phyloP scores from a whole-genome alignment of 2,888 invertebrate species.

The Phragmatobia fuliginosa region DNA sequence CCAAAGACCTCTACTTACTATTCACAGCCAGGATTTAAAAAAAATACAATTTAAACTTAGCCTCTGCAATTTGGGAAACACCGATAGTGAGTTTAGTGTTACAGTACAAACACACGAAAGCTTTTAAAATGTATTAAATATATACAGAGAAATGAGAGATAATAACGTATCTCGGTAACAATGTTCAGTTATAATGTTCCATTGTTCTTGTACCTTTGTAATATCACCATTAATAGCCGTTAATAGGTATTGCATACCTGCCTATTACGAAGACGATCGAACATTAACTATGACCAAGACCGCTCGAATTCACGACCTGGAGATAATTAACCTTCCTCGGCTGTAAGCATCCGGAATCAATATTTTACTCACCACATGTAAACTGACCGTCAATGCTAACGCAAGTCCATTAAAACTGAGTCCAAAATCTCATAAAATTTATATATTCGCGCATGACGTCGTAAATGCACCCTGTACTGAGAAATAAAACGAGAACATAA shows the following conservation, averaged over 20 bases:
- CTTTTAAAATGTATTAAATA: conserved; percentile 28
- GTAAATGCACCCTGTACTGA: conserved; percentile 73
- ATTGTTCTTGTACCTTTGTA: conserved; percentile 48
- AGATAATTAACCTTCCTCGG: conserved; percentile 54
- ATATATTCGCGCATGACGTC: conserved; percentile 75
- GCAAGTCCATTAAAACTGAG: conserved; percentile 71
- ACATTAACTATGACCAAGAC: conserved; percentile 57
- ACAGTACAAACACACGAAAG: conserved; percentile 21
- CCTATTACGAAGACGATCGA: conserved; percentile 26
- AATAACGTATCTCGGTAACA: conserved; percentile 30
- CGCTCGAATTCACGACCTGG: conserved; percentile 50
- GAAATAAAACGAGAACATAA: conserved; percentile 72
- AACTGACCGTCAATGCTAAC: conserved; percentile 62
- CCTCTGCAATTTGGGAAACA: neutral
- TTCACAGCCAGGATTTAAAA: neutral
- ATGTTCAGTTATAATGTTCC: conserved; percentile 38
- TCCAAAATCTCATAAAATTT: conserved; percentile 78
- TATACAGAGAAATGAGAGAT: conserved; percentile 27
- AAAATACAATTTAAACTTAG: neutral
- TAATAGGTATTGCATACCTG: conserved; percentile 33
- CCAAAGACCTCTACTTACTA: no score
- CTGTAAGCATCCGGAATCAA: conserved; percentile 35
- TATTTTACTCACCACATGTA: conserved; percentile 62
- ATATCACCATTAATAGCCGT: conserved; percentile 48
- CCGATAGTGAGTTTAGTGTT: neutral